phyloP scores from a whole-genome alignment of 2,888 invertebrate genomes.

The Drosophila setosimentum region DNA sequence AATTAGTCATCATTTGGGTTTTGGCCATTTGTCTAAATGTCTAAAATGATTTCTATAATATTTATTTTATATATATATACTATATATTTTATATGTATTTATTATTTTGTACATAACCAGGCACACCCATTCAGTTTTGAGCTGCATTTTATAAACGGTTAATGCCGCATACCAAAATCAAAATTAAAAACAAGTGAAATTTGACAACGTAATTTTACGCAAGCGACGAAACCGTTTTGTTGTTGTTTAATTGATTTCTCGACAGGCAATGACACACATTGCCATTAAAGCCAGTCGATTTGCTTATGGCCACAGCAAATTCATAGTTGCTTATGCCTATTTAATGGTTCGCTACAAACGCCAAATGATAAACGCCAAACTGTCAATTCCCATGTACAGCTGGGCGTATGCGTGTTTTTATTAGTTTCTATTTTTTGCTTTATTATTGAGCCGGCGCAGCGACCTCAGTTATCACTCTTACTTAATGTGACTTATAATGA shows the following conservation, averaged over 20 bases:
- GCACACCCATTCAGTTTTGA: slow-evolving; percentile 41
- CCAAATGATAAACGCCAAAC: slow-evolving; percentile 27
- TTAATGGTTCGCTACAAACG: slow-evolving; percentile 45
- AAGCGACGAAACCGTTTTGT: slow-evolving; percentile 36
- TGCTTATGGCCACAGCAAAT: slow-evolving; percentile 35
- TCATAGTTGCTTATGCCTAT: slow-evolving; percentile 61
- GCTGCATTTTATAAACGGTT: slow-evolving; percentile 55
- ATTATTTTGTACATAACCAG: neutral
- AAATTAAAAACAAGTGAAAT: slow-evolving; percentile 60
- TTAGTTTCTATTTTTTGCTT: neutral
- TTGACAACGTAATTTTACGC: slow-evolving; percentile 80
- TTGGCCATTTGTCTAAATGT: slow-evolving; percentile 4
- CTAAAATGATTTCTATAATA: slow-evolving; percentile 18
- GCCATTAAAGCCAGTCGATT: slow-evolving; percentile 65
- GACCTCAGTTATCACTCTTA: slow-evolving; percentile 81
- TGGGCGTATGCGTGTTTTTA: slow-evolving; percentile 75
- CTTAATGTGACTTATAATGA: slow-evolving; percentile 79
- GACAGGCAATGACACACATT: slow-evolving; percentile 80
- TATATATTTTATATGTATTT: neutral
- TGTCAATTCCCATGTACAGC: slow-evolving; percentile 54
- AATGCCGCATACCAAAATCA: slow-evolving; percentile 65
- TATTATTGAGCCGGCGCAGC: slow-evolving; percentile 50
- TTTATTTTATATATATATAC: slow-evolving; percentile 42
- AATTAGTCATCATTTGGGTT: slow-evolving; percentile 39
- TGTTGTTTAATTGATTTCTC: slow-evolving; percentile 78